Evolutionary conservation across 2,888 invertebrate genomes (phyloP), one percentile per base, ranked within the genome.

Genomic region (Marasmarcha lunaedactyla): DNA sequence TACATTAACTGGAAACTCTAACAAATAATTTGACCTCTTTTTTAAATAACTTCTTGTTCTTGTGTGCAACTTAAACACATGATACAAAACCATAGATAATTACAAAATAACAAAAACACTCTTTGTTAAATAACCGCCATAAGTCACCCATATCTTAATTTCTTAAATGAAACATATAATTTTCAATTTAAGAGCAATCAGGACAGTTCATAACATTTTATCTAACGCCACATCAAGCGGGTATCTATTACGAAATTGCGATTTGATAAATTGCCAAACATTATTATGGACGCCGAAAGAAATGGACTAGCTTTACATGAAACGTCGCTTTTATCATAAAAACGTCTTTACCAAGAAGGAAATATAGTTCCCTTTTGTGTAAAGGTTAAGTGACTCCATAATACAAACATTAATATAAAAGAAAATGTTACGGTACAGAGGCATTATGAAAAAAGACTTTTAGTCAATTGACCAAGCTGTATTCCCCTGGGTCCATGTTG

Each of bases 221-320:
- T 72, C 71, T 65, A 57, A 59, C 59, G 63, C 66, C 68, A 57
- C 70, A 74, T 76, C 74, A 71, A 68, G 69, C 70, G 63, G 69
- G 73, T 79, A 77, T 83, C 78, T 83, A 77, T 83, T 79, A 79
- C 78, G 73, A 70, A 77, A 81, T 79, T 81, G 83, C 74, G 65
- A 74, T 79, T 81, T 83, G 78, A 83, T 76, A 78, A 79, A 83
- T 79, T 71, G 68, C 70, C 71, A 65, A 71, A 72, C 81, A 81
- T 81, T 81, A 81, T 78, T 71, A 71, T 66, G 66, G 73, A 73
- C 71, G 77, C 67, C 63, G 63, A 73, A 81, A 79, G 76, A 74
- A 83, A 81, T 83, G 76, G 76, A 68, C 68, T 62, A 67, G 63
- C 70, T 76, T 63, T 69, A 68, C 57, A 62, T 55, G 58, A 71